Base-by-base conservation (phyloP, 2,113 vertebrate species). In the Poecile atricapillus region DNA sequence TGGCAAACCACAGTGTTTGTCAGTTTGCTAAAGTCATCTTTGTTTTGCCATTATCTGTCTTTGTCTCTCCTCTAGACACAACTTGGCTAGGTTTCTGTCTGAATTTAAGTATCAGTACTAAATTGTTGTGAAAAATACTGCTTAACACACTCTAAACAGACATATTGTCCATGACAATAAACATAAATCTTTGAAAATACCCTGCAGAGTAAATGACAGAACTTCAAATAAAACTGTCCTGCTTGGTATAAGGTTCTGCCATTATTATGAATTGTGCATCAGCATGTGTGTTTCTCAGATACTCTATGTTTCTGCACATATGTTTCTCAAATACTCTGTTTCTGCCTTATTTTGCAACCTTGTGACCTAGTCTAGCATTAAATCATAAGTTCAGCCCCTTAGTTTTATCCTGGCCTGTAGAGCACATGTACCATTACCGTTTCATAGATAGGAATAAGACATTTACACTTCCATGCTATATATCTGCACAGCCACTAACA, bases 1-100 rank as follows among this genome's bases (percentile, higher is more conserved):
- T 91, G 89, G 75, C 83, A 96, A 95, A 95, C 95, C 93, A 82
- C 90, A 94, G 74, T 80, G 94, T 97, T 90, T 94, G 68, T 86
- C 78, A 77, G 73, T 63, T 95, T 80, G 47, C 81, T 92, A 63
- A 91, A 94, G 76, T 78, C 79, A 83, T 90, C 80, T 77, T 56
- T 83, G 65, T 81, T 97, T 95, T 91, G 88, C 49, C 82, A 83
- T 58, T 91, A 35, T 90, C 83, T 96, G 89, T 81, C 93, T 92
- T 88, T 95, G 46, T 86, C 46, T 83, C 68, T 68, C 16, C 30
- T 67, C 83, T 89, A 86, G 71, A 94, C 47, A 94, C 13, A 87
- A 86, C 84, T 46, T 69, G 44, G 41, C 39, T 52, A 80, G 77
- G 41, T 75, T 75, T 64, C 71, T 60, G 83, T 22, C 31, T 87